Percentiles rank a stretch among this genome's conserved stretches.
Conservation (phyloP, 2,113 vertebrate genomes). For the Heloderma charlesbogerti region DNA sequence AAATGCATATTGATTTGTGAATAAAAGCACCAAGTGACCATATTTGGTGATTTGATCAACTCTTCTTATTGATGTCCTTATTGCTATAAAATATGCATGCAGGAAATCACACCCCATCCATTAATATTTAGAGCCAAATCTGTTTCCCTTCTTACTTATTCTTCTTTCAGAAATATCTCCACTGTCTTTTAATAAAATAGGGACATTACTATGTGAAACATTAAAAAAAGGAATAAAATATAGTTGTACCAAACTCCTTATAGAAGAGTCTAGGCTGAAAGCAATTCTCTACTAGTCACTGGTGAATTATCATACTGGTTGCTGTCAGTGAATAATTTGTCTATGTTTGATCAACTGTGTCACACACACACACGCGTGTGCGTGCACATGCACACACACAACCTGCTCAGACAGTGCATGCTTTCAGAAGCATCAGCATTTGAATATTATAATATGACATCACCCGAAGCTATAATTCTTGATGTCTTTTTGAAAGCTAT, state of each 20-base stretch:
- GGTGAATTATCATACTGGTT: background rate
- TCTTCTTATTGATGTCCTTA: background rate
- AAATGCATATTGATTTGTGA: slow-evolving; percentile 1
- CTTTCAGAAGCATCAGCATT: background rate
- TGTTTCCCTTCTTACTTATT: background rate
- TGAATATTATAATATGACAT: background rate
- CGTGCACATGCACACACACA: background rate
- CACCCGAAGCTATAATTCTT: background rate
- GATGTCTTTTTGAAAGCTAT: background rate
- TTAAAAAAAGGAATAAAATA: background rate
- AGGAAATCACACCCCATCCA: too few species aligned
- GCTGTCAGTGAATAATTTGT: background rate
- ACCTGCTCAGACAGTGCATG: background rate
- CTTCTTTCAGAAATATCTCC: background rate
- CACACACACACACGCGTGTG: too few species aligned
- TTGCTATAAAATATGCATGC: background rate
- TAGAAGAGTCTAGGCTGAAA: background rate
- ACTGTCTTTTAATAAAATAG: background rate
- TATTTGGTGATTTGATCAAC: background rate
- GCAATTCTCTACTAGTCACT: background rate
- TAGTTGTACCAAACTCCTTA: background rate
- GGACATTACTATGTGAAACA: background rate
- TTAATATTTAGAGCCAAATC: background rate
- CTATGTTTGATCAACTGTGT: background rate
- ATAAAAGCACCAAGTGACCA: background rate